A percentile compares a stretch with the other conserved stretches of the same genome.
phyloP scores from a whole-genome alignment of 2,888 invertebrate species.

The Nysson spinosus region DNA sequence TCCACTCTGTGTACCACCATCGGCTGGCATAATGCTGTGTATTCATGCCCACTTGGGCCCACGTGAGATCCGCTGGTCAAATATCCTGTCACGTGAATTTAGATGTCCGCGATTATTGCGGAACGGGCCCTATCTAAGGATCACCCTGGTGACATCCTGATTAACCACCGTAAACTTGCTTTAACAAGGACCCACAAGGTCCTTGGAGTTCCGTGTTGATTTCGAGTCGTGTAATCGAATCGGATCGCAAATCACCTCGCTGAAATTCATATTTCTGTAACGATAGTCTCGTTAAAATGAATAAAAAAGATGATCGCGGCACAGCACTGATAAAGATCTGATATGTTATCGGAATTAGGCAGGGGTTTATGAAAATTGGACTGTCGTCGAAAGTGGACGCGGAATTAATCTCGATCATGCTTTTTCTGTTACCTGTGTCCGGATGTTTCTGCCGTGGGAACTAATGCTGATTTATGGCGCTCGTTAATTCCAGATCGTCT shows the following conservation, averaged over 20 bases:
- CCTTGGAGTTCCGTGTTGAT: not conserved
- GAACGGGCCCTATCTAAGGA: conserved; percentile 5
- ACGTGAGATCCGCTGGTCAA: conserved; percentile 39
- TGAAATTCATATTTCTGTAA: too few species aligned
- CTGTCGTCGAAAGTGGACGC: conserved; percentile 54
- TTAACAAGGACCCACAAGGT: not conserved
- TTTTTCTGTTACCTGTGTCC: conserved; percentile 24
- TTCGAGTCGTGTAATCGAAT: not conserved
- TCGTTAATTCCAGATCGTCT: conserved; percentile 56
- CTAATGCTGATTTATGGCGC: conserved; percentile 57
- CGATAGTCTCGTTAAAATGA: too few species aligned
- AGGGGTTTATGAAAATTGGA: conserved; percentile 58
- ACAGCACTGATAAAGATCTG: conserved; percentile 49
- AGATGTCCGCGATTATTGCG: conserved; percentile 60
- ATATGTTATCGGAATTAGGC: conserved; percentile 61
- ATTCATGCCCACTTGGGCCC: not conserved
- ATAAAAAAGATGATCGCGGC: not conserved
- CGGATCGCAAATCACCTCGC: not conserved
- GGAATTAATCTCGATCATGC: conserved; percentile 53
- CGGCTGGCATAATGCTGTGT: conserved; percentile 15
- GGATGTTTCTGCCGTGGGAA: conserved; percentile 21
- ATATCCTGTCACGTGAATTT: conserved; percentile 59
- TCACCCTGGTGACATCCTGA: conserved; percentile 52
- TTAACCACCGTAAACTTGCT: conserved; percentile 54
- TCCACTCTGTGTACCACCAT: conserved; percentile 26